Base-by-base conservation (phyloP, 2,888 invertebrate species). In the Lepas anatifera region DNA sequence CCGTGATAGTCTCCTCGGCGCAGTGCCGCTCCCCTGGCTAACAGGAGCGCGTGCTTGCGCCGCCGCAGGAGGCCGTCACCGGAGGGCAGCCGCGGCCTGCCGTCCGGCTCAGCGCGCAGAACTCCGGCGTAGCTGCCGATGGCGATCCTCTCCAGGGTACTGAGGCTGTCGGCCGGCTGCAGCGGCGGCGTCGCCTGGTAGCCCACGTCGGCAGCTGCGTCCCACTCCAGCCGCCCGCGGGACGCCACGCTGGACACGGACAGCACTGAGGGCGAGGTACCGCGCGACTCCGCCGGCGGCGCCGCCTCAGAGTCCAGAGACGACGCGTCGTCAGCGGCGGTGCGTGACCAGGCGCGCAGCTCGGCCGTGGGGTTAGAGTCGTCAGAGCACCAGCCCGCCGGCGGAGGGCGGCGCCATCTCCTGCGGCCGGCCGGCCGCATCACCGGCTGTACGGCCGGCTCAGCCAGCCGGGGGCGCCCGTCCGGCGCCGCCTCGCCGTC, bases 401-500 rank as follows among this genome's bases (percentile, higher is more conserved):
- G 48, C 43, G 52, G 25, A 39, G 39, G 52, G 25, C 68, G 48
- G 8, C 48, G 39, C 64, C 48, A 63, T 8, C 37, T 39, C 16
- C 46, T 39, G n/a, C 39, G 58, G 48, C 52, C 69, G 8, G 18
- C 10, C 37, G 29, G 35, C 18, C 39, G 58, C 25, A 18, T 13
- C 29, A 18, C 25, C 29, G 67, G 46, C 32, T n/a, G 39, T 3
- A 25, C 8, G 95, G 66, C 95, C 95, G 18, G 92, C 95, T 52
- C 93, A 93, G 78, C 95, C n/a, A n/a, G n/a, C n/a, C n/a, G n/a
- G n/a, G n/a, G n/a, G n/a, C n/a, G n/a, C n/a, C n/a, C n/a, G n/a
- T n/a, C n/a, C 93, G 50, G 95, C 86, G 18, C 92, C 94, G 46
- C 96, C 95, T 78, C 95, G 85, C 82, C 95, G 95, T 69, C 93